Evolutionary conservation across 2,888 invertebrate species (phyloP).

Genomic region (Tetanocera ferruginea): DNA sequence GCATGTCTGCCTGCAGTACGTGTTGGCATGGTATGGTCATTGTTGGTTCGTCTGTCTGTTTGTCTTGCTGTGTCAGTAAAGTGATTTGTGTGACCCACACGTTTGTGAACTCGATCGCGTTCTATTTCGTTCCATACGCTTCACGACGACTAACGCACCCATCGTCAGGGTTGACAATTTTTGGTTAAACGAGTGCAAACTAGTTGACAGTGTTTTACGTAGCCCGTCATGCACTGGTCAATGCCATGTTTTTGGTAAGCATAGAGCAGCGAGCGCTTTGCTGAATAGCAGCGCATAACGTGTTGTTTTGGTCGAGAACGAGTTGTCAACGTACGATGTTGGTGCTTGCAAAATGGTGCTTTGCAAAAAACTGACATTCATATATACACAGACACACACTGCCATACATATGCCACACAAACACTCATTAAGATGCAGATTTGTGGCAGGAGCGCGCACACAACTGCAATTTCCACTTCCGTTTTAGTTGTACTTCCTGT

Average conservation of each 20-base stretch:
- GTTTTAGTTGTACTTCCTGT: slow-evolving; percentile 31
- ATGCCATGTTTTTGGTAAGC: background rate
- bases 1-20: background rate
- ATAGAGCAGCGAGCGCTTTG: background rate
- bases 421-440: slow-evolving; percentile 14
- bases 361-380: background rate
- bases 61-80: background rate
- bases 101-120: background rate
- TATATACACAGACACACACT: background rate
- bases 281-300: background rate
- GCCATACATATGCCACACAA: background rate
- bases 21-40: background rate
- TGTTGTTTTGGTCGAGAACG: background rate
- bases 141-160: background rate
- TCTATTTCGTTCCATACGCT: background rate
- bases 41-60: slow-evolving; percentile 7
- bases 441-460: background rate
- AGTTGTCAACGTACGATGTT: background rate
- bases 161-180: background rate
- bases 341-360: background rate
- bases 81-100: slow-evolving; percentile 32
- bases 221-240: background rate
- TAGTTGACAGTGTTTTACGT: slow-evolving; percentile 28
- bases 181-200: slow-evolving; percentile 13
- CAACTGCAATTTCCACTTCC: slow-evolving; percentile 28